Evolutionary conservation across 2,797 vertebrate species (phyloP), one percentile per base, ranked within the genome.

Genomic region (Pteronotus mesoamericanus): DNA sequence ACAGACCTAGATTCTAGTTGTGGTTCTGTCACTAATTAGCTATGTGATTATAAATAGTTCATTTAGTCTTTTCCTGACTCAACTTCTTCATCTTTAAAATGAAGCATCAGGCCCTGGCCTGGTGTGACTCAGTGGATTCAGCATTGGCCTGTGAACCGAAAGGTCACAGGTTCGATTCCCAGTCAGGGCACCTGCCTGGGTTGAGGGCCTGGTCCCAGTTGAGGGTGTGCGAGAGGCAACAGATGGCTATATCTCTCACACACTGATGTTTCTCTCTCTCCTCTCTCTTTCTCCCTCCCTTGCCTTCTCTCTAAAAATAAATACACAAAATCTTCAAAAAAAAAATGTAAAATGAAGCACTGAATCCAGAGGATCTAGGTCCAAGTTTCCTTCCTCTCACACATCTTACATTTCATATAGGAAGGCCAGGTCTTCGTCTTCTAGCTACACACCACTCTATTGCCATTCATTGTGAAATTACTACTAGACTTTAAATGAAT

Each of bases 71-170:
- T 92, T 57, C 86, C 9, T 86, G 9, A 69, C 46, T 93, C n/a
- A 89, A 2, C 22, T 86, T 96, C 11, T 48, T 97, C 29, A 11
- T 82, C 21, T 78, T 42, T 87, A 95, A 94, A 95, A 72, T 78
- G 55, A 92, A 89, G 10, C 24, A 74, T 8, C 86, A 12, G 64
- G 59, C 14, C 59, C 59, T 64, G 29, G 59, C 59, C 26, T 32
- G 59, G 59, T 6, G 29, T 64, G 59, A 32, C 59, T 15, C 59
- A 16, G 59, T 32, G 29, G 29, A 32, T 64, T 64, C 15, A 64
- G 59, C 59, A 64, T 32, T 2, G 2, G 29, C 59, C 59, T 64
- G 12, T 32, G 29, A 64, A 64, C 59, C 14, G 14, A 64, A 64
- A 32, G 59, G 29, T 64, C 29, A 2, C 15, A 32, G 29, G 59